Conservation (phyloP, 2,888 invertebrate species). For the Diaphora mendica region DNA sequence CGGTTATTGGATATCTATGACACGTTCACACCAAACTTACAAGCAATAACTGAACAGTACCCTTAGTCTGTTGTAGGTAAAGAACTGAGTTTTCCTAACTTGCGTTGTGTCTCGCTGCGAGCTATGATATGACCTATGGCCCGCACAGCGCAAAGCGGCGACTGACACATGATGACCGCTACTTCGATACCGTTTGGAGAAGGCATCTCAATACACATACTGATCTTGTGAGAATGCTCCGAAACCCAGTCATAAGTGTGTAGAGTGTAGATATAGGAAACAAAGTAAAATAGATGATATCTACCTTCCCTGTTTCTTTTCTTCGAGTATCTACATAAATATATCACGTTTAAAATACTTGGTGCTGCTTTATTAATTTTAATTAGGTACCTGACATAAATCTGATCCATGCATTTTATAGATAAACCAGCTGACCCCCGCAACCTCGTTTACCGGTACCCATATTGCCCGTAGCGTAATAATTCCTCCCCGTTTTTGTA, state of each 20-base stretch:
- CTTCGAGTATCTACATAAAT: too few relatives aligned
- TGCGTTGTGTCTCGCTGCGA: constrained; percentile 32
- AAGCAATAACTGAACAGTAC: constrained; percentile 23
- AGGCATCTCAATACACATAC: constrained; percentile 6
- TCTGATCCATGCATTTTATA: too few relatives aligned
- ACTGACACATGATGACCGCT: neutral
- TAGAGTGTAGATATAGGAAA: too few relatives aligned
- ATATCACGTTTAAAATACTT: too few relatives aligned
- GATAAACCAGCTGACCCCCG: too few relatives aligned
- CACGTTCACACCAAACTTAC: neutral
- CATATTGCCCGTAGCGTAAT: too few relatives aligned
- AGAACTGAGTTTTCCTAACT: constrained; percentile 27
- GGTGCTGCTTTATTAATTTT: too few relatives aligned
- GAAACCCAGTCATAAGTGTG: neutral
- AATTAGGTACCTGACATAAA: too few relatives aligned
- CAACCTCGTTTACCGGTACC: too few relatives aligned
- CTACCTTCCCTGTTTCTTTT: too few relatives aligned
- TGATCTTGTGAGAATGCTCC: neutral
- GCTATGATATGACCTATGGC: constrained; percentile 65
- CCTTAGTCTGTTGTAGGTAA: constrained; percentile 33
- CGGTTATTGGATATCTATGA: neutral
- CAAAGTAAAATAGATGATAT: too few relatives aligned
- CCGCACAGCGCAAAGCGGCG: constrained; percentile 28
- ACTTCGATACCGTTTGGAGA: constrained; percentile 11
- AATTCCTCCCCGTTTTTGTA: too few relatives aligned